phyloP scores from a whole-genome alignment of 2,113 vertebrate genomes.

The Dasyornis broadbenti region DNA sequence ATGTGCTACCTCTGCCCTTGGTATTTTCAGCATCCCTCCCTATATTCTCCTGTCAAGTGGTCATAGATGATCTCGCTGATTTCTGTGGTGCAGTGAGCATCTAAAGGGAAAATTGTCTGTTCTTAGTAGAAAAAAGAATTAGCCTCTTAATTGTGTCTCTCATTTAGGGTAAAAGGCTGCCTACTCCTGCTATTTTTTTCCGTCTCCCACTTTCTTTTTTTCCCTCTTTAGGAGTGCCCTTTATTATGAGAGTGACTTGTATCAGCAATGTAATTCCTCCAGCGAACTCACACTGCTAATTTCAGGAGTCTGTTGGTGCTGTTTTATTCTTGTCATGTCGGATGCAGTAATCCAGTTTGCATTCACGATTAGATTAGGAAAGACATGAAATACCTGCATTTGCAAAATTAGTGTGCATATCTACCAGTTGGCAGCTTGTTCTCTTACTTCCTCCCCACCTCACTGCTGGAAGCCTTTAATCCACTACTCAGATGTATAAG shows the following conservation, averaged over 20 bases:
- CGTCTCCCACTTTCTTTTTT: not conserved
- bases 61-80: not conserved
- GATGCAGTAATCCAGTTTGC: slow-evolving; percentile 51
- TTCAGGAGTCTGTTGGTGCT: not conserved
- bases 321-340: slow-evolving; percentile 54
- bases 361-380: slow-evolving; percentile 58
- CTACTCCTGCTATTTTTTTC: not conserved
- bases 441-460: slow-evolving; percentile 18
- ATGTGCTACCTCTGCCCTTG: not conserved
- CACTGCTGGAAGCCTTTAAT: slow-evolving; percentile 45
- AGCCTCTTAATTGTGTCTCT: not conserved
- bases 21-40: not conserved
- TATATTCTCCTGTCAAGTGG: not conserved
- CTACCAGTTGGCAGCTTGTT: slow-evolving; percentile 57
- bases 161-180: not conserved
- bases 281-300: not conserved
- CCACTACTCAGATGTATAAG: slow-evolving; percentile 6
- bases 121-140: not conserved
- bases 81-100: not conserved
- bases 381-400: slow-evolving; percentile 60
- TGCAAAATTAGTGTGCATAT: slow-evolving; percentile 58
- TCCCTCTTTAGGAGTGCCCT: not conserved
- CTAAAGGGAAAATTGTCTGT: not conserved
- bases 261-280: not conserved
- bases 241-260: not conserved